Percentiles rank a stretch among this genome's conserved stretches.
Conservation (phyloP, 2,797 vertebrate genomes). For the Falco berigora region DNA sequence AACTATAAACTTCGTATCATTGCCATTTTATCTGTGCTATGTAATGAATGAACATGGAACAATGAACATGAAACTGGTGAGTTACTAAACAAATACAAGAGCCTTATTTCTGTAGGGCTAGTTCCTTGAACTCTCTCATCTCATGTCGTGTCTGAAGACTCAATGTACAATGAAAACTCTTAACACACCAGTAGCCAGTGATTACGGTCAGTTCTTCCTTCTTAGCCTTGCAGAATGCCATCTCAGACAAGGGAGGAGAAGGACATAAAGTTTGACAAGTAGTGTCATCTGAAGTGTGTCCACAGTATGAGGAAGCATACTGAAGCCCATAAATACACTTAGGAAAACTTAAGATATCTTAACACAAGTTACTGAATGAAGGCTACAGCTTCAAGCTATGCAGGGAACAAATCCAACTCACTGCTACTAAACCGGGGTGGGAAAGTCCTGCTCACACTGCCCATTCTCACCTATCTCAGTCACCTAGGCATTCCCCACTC, state of each 20-base stretch:
- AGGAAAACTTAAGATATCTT: not conserved
- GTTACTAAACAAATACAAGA: not conserved
- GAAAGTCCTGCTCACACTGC: not conserved
- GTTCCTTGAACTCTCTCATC: not conserved
- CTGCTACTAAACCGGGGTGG: not conserved
- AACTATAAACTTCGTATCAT: not conserved
- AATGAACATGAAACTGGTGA: not conserved
- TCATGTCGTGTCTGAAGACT: not conserved
- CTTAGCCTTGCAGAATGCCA: not conserved
- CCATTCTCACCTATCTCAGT: not conserved
- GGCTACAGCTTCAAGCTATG: not conserved
- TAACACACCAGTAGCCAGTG: not conserved
- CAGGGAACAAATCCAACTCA: not conserved
- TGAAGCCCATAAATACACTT: not conserved
- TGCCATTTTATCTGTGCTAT: not conserved
- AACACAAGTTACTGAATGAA: not conserved
- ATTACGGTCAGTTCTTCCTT: not conserved
- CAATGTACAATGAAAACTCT: not conserved
- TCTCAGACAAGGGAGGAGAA: not conserved
- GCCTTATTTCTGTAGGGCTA: not conserved
- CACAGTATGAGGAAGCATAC: not conserved
- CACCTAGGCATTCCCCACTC: not conserved
- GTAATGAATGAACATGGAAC: not conserved
- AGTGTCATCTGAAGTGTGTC: not conserved
- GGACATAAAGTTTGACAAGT: not conserved